Evolutionary conservation across 2,888 invertebrate species (phyloP).

Genomic region (Mactromeris polynyma): DNA sequence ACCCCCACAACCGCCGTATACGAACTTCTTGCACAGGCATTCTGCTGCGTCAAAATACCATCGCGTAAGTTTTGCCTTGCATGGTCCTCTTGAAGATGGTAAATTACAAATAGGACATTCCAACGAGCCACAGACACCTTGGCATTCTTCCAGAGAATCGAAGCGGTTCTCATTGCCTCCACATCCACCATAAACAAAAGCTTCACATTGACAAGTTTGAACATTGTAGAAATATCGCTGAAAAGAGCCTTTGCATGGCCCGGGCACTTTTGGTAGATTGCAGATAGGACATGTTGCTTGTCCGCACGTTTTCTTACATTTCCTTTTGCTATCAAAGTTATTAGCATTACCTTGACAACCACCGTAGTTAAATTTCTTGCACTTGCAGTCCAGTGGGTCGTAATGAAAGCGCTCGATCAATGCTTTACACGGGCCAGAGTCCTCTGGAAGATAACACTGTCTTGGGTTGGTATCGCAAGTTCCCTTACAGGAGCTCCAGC

Average conservation of each 20-base stretch:
- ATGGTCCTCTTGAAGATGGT: slow-evolving; percentile 27
- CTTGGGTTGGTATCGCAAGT: slow-evolving; percentile 17
- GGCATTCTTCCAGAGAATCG: slow-evolving; percentile 47
- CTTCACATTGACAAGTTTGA: slow-evolving; percentile 51
- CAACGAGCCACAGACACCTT: slow-evolving; percentile 35
- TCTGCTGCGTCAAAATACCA: slow-evolving; percentile 41
- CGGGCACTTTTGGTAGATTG: slow-evolving; percentile 46
- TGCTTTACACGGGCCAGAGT: slow-evolving; percentile 43
- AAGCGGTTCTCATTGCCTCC: slow-evolving; percentile 90
- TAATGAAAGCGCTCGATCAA: slow-evolving; percentile 14
- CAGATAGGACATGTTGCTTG: slow-evolving; percentile 52
- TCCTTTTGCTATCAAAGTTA: slow-evolving; percentile 22
- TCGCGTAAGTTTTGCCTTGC: slow-evolving; percentile 2
- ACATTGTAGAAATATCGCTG: slow-evolving; percentile 58
- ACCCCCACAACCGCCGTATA: slow-evolving; percentile 34
- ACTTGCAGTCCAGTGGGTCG: slow-evolving; percentile 38
- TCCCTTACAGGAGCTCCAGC: slow-evolving; percentile 12
- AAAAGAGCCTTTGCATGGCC: slow-evolving; percentile 50
- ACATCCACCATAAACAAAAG: slow-evolving; percentile 91
- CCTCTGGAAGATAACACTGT: slow-evolving; percentile 37
- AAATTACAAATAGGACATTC: slow-evolving; percentile 44
- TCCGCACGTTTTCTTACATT: slow-evolving; percentile 32
- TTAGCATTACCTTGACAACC: slow-evolving; percentile 43
- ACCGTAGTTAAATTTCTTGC: slow-evolving; percentile 33
- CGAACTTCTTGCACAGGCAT: slow-evolving; percentile 33